Evolutionary conservation across 2,797 vertebrate species (phyloP), one percentile per base, ranked within the genome.

Genomic region (Liparis tanakae): DNA sequence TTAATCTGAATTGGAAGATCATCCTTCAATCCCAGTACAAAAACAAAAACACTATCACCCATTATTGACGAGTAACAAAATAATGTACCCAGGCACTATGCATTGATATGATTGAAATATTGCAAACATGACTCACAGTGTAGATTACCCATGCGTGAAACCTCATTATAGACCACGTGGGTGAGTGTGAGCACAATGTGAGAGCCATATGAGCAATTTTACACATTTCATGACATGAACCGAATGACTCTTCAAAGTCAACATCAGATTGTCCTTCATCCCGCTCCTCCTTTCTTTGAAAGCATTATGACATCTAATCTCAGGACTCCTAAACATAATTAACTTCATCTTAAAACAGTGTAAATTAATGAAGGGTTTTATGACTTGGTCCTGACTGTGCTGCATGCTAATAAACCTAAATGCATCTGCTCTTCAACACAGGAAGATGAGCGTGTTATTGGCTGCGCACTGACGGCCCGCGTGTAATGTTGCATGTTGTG

Each of bases 321-420:
- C 46, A 12, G 10, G 56, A n/a, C 25, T 51, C 12, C 39, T 57
- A 53, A 81, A 87, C 59, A 63, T 82, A 79, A 86, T 88, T 85
- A 88, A 74, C 62, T 77, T 85, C 63, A 60, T 65, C 87, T 86
- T 82, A 74, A 85, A 78, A 72, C 58, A 57, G 69, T 4, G 68
- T 46, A 73, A 67, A 62, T 50, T 6, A 79, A 79, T 55, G 50
- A 62, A 58, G n/a, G 43, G n/a, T 71, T 17, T 53, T 13, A 73
- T 65, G 14, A 25, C 3, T 7, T 2, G 9, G n/a, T 15, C 44
- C 69, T 48, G 5, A 76, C 74, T 80, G 44, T 59, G 58, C 67
- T 58, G 74, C 64, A 80, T 64, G 48, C 56, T 74, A 83, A 75
- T 78, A 59, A 77, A 59, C 18, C 46, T 48, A 41, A 79, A 69